Evolutionary conservation across 2,113 vertebrate genomes (phyloP), one percentile per base, ranked within the genome.

Genomic region (Thryonomys swinderianus): DNA sequence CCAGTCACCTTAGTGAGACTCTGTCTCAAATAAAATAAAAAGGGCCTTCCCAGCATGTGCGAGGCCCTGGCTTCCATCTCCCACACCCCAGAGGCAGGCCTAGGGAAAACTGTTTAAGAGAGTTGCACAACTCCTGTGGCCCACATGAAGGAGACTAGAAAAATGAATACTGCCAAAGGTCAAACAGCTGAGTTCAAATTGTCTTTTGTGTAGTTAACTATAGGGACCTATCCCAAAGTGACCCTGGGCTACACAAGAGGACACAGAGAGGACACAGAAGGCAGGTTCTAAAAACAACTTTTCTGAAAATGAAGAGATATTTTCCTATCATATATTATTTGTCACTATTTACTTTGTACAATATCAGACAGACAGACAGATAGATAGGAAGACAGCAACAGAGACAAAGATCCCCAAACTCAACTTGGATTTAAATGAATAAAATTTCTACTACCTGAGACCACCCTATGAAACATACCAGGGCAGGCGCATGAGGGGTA

Each of bases 341-440:
- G 53, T 51, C 69, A 40, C 11, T 85, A 4, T 94, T 82, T 90
- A 62, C 32, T 88, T 88, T 86, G 45, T 86, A 55, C 14, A 69
- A 4, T 2, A 16, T 45, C 27, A 48, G 59, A 9, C 42, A 78
- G 42, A 37, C 55, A 20, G 11, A 83, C 27, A 48, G 59, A 9
- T 48, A 78, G 42, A 37, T 61, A 20, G 11, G 79, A 16, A 71
- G 69, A 13, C 1, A 14, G 53, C 30, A 25, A 74, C 14, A 37
- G 5, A 1, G 5, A 3, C 20, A 16, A 16, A 7, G 34, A 76
- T 42, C 53, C 37, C 25, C 48, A 87, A 53, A 48, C 78, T 92
- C 71, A 55, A 78, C 89, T 90, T 85, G 74, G 74, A 76, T 66
- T 87, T 59, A 57, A 34, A 45, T 91, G 7, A 62, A 92, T 73